Evolutionary conservation across 1,140 invertebrate genomes (phyloP).

Genomic region (Drosophila seguyi): DNA sequence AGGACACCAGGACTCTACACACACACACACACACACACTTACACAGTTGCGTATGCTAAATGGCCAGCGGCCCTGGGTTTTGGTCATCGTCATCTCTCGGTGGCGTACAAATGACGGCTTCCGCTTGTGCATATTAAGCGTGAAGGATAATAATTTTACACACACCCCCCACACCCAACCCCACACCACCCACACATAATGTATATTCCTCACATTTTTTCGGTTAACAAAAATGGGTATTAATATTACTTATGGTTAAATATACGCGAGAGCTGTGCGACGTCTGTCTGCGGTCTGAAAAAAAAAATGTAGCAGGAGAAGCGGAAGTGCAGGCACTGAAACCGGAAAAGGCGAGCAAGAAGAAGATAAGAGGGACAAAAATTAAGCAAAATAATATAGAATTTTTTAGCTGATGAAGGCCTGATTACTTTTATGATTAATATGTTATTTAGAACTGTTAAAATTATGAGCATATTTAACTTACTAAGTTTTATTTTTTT

Average conservation of each 20-base stretch:
- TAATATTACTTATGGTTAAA: conserved; percentile 84
- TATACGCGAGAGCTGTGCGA: conserved; percentile 65
- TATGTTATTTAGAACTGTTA: not conserved
- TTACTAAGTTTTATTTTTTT: not conserved
- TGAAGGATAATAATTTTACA: conserved; percentile 83
- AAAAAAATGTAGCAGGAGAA: not conserved
- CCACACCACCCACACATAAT: conserved; percentile 47
- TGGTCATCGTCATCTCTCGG: conserved; percentile 56
- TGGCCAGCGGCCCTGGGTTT: conserved; percentile 72
- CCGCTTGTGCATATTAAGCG: conserved; percentile 83
- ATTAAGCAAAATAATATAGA: not conserved
- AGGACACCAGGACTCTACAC: conserved; percentile 23
- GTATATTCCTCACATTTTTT: conserved; percentile 50
- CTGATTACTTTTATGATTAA: not conserved
- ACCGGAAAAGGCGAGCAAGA: conserved; percentile 4
- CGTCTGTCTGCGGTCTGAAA: conserved; percentile 60
- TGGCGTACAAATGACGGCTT: conserved; percentile 83
- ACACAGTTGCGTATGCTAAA: conserved; percentile 68
- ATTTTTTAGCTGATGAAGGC: not conserved
- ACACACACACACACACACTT: conserved; percentile 20
- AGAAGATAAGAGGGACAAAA: conserved; percentile 1
- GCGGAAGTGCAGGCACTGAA: conserved; percentile 14
- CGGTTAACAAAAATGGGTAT: conserved; percentile 76
- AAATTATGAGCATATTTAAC: not conserved
- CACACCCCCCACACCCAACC: conserved; percentile 22